Evolutionary conservation across 2,797 vertebrate species (phyloP), one percentile per base, ranked within the genome.

Genomic region (Mareca strepera): DNA sequence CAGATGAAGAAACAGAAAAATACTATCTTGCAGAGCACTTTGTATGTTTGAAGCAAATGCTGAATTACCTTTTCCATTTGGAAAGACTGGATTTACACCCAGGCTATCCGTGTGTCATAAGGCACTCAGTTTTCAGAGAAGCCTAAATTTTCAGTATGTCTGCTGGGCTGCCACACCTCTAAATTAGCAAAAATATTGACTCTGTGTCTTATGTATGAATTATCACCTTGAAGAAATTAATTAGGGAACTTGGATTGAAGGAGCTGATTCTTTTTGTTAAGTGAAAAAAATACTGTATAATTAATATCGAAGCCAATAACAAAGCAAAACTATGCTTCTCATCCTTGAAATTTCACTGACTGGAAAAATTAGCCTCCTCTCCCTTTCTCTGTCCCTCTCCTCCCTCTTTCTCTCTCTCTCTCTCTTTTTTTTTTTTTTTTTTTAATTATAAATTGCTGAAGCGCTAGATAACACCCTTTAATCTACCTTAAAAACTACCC

Each of bases 401-500:
- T 5, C 35, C 46, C 46, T 48, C 46, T 23, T 48, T 48, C 12
- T 48, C 15, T 28, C 7, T 23, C 15, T 28, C 7, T 23, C 9
- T 39, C 59, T 80, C 82, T 79, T 60, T 17, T 80, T 93, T 46
- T 11, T 21, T 44, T 46, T 46, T 21, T 46, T 46, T 48, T 91
- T 97, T 96, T 84, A 97, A 97, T 98, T 98, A 98, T 97, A 97
- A 97, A 94, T 97, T 97, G 69, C 96, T 91, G 93, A 96, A 93
- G 94, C 94, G 96, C 94, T 95, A 52, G 7, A 94, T 97, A 98
- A 97, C 97, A 97, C 95, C 75, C 90, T 97, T 97, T 98, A 98
- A 98, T 98, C 96, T 97, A 92, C 93, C 97, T 97, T 97, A 97
- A 97, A 98, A 98, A 98, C 95, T 94, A 97, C 53, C 87, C 93